Conservation (phyloP, 23 tunicate genomes). For the Clavelina lepadiformis region DNA sequence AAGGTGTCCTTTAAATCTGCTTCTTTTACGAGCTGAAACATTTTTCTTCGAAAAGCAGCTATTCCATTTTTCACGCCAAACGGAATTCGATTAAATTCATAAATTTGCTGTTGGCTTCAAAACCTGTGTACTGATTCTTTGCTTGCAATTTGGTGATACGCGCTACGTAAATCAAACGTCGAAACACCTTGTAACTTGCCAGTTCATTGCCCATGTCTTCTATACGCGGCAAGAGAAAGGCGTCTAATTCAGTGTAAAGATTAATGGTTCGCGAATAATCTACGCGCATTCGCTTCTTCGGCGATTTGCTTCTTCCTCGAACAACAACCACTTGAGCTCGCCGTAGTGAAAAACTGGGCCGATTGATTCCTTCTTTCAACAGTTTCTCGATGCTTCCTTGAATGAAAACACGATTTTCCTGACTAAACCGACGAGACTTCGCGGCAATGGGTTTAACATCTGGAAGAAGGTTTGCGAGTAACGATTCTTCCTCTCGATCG, state of each 20-base stretch:
- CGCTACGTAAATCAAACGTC: too few species aligned
- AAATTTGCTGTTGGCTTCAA: conserved; percentile 4
- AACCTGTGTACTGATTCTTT: too few species aligned
- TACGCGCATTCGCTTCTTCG: not conserved
- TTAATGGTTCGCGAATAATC: too few species aligned
- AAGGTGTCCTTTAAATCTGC: not conserved
- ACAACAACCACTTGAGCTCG: conserved; percentile 1
- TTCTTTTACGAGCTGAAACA: not conserved
- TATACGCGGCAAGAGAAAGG: not conserved
- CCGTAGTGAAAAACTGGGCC: not conserved
- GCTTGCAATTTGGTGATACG: too few species aligned
- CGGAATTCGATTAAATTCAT: conserved; percentile 7
- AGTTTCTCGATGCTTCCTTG: not conserved
- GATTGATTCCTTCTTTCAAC: not conserved
- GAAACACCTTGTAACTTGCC: not conserved
- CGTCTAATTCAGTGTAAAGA: too few species aligned
- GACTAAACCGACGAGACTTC: not conserved
- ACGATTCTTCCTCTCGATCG: not conserved
- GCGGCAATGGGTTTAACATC: not conserved
- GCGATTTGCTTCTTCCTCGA: not conserved
- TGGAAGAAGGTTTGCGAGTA: not conserved
- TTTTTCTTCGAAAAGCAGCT: not conserved
- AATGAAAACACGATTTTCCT: not conserved
- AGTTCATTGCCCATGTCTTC: not conserved
- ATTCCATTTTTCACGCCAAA: conserved; percentile 23